A percentile compares a stretch with the other conserved stretches of the same genome.
Evolutionary conservation across 2,113 vertebrate genomes (phyloP).

Genomic region (Ophthalmolycus amberensis): DNA sequence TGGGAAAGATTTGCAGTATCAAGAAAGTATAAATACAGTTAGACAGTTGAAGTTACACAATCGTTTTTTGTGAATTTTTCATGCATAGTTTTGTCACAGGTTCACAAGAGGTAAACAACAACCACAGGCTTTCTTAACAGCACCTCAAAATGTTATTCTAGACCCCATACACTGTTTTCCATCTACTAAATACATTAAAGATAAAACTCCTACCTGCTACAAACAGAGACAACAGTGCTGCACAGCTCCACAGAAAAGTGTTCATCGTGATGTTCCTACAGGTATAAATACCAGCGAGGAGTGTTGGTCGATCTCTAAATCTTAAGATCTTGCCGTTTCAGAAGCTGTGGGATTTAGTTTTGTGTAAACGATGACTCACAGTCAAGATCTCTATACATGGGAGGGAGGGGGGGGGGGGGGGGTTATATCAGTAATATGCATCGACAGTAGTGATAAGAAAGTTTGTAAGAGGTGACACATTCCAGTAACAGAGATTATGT

Average conservation of each 20-base stretch:
- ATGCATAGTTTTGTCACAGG: background rate
- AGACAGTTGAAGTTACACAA: background rate
- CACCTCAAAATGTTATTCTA: background rate
- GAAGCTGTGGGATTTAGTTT: background rate
- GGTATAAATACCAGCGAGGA: background rate
- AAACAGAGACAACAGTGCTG: slow-evolving; percentile 31
- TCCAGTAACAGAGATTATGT: background rate
- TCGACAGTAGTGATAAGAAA: slow-evolving; percentile 21
- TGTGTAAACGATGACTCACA: background rate
- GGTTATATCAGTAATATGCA: slow-evolving; percentile 1
- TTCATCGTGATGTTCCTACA: slow-evolving; percentile 15
- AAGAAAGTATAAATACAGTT: background rate
- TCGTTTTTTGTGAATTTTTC: background rate
- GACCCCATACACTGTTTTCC: background rate
- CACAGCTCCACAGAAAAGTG: slow-evolving; percentile 35
- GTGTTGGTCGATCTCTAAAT: background rate
- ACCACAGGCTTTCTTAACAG: background rate
- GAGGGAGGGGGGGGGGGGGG: background rate
- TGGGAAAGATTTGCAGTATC: background rate
- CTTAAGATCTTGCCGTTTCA: background rate
- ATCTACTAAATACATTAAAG: background rate
- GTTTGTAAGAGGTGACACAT: background rate
- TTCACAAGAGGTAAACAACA: background rate
- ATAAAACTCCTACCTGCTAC: slow-evolving; percentile 41
- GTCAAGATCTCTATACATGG: slow-evolving; percentile 11